Evolutionary conservation across 2,888 invertebrate species (phyloP).

Genomic region (Tenthredo notha): DNA sequence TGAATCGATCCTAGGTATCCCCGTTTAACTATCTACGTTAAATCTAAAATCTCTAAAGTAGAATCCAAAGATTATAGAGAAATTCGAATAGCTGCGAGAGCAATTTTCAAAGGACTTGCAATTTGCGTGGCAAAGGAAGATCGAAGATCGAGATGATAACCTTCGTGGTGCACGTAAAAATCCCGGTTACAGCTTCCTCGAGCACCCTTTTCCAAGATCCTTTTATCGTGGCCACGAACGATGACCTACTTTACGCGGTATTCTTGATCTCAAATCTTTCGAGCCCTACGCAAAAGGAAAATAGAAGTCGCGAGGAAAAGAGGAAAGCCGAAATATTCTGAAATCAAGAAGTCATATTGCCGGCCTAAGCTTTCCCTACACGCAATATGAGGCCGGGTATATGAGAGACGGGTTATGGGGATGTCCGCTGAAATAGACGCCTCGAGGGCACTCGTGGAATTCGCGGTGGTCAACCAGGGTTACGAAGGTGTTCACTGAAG

Average conservation of each 20-base stretch:
- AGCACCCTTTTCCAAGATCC: slow-evolving; percentile 10
- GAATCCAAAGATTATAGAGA: background rate
- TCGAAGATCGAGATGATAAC: background rate
- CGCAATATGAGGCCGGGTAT: slow-evolving; percentile 18
- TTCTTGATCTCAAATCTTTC: background rate
- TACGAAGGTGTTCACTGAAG: background rate
- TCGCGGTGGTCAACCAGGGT: slow-evolving; percentile 20
- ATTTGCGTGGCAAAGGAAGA: slow-evolving; percentile 8
- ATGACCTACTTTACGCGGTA: background rate
- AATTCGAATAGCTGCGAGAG: background rate
- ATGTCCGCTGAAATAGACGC: slow-evolving; percentile 11
- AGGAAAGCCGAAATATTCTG: background rate
- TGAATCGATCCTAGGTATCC: slow-evolving; percentile 10
- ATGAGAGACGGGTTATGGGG: slow-evolving; percentile 32
- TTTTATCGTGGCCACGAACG: background rate
- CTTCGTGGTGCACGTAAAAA: slow-evolving; percentile 13
- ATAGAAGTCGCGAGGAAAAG: background rate
- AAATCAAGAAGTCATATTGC: slow-evolving; percentile 21
- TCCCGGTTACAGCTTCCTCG: background rate
- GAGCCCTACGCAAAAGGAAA: background rate
- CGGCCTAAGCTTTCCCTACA: background rate
- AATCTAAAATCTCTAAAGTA: background rate
- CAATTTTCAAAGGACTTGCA: slow-evolving; percentile 8
- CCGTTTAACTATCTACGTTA: background rate
- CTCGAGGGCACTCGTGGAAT: slow-evolving; percentile 28